Conservation (phyloP, 2,113 vertebrate species). For the Brachypodius melanocephalos region DNA sequence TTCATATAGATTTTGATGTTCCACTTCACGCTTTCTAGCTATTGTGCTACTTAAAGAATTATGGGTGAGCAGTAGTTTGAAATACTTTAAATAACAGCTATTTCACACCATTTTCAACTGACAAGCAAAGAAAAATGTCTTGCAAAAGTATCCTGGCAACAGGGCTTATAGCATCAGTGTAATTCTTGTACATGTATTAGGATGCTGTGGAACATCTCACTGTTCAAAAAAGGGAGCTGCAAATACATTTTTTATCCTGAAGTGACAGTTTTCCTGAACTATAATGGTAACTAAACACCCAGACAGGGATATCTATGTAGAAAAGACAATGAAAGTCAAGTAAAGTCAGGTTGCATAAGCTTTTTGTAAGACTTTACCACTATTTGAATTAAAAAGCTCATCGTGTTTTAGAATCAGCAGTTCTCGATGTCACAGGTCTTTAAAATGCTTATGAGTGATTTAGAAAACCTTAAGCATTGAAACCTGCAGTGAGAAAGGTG, state of each 20-base stretch:
- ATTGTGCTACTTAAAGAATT: constrained; percentile 39
- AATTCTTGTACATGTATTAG: constrained; percentile 45
- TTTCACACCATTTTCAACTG: constrained; percentile 57
- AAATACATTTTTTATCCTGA: background rate
- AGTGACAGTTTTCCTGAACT: background rate
- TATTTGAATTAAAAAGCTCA: background rate
- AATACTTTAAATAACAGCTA: constrained; percentile 59
- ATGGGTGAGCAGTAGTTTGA: constrained; percentile 20
- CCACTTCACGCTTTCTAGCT: constrained; percentile 4
- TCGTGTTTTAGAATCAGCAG: background rate
- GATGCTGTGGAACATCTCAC: background rate
- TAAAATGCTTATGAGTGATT: background rate
- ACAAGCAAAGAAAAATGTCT: constrained; percentile 48
- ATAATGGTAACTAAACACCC: background rate
- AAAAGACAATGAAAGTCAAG: background rate
- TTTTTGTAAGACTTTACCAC: background rate
- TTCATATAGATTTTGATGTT: constrained; percentile 43
- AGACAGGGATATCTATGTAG: background rate
- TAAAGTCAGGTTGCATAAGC: background rate
- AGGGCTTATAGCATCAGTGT: background rate
- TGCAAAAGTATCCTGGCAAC: constrained; percentile 68
- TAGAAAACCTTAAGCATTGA: background rate
- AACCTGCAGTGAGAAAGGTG: background rate
- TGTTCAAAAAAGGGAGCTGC: background rate
- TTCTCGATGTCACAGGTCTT: background rate